Base-by-base conservation (phyloP, 2,888 invertebrate species). In the Quadroppia sp. region DNA sequence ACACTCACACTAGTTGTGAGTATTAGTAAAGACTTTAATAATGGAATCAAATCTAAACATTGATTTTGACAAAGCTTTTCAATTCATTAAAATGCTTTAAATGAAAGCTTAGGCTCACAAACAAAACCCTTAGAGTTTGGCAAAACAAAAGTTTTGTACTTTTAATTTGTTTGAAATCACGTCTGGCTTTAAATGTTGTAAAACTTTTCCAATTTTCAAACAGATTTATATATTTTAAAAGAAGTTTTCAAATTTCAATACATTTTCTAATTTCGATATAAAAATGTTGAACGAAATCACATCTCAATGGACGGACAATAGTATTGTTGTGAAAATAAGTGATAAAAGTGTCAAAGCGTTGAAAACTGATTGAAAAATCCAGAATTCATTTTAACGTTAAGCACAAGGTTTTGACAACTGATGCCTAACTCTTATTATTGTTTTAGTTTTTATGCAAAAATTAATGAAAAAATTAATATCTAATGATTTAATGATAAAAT, bases 11-110 rank as follows among this genome's bases (percentile, higher is more conserved):
- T 53, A 2, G 3, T 23, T 53, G 23, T 20, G 25, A 11, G 20
- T 64, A 17, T n/a, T 36, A 17, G 17, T 36, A n/a, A 17, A 32
- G 25, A 30, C 2, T 32, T 1, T 36, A 32, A 28, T 64, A 64
- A 20, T 15, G 9, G n/a, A 32, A 64, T 64, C n/a, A n/a, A n/a
- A 64, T 36, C 20, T 15, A 36, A 64, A 11, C 61, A 64, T 64
- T 64, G 61, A 64, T 64, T 64, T 64, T 56, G 56, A 64, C n/a
- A 64, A 64, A 64, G 15, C n/a, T 28, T 36, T 64, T 64, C 61
- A 64, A 64, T 64, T 64, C 61, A 36, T 40, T 32, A 64, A 36
- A 64, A 64, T 64, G 23, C 36, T 36, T 64, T 64, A 64, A 64
- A 36, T 64, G 32, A 64, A 64, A 64, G 20, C 61, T 2, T 36